A percentile compares a stretch with the other conserved stretches of the same genome.
phyloP scores from a whole-genome alignment of 2,888 invertebrate genomes.

The Lithophane socia region DNA sequence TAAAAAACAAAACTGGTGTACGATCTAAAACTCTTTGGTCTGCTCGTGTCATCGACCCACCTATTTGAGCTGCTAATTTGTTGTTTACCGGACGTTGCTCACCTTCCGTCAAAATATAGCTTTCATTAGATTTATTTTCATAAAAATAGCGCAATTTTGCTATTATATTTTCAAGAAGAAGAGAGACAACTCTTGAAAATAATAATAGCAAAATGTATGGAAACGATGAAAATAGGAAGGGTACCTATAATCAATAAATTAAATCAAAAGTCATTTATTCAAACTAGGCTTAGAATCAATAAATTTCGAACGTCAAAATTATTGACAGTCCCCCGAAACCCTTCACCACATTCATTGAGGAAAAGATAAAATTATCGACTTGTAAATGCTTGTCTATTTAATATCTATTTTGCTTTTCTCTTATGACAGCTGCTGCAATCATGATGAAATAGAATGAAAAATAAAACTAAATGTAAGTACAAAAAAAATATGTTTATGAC shows the following conservation, averaged over 20 bases:
- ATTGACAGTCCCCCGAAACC: too few species aligned
- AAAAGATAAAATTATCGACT: background rate
- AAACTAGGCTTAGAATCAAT: too few species aligned
- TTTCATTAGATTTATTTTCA: conserved; percentile 17
- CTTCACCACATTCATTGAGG: too few species aligned
- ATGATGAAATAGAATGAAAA: background rate
- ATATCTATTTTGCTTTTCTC: background rate
- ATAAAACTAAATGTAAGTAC: too few species aligned
- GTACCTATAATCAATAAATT: background rate
- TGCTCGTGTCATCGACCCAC: conserved; percentile 63
- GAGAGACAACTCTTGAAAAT: background rate
- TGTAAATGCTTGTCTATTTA: background rate
- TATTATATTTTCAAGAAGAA: background rate
- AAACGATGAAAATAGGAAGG: background rate
- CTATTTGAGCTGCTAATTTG: conserved; percentile 58
- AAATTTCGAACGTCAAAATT: too few species aligned
- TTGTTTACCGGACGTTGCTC: conserved; percentile 59
- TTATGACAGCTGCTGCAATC: background rate
- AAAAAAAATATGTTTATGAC: too few species aligned
- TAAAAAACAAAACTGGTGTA: conserved; percentile 6
- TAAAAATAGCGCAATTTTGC: conserved; percentile 9
- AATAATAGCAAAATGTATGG: background rate
- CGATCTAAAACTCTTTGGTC: conserved; percentile 25
- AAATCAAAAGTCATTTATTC: too few species aligned
- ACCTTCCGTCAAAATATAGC: conserved; percentile 34